Base-by-base conservation (phyloP, 2,113 vertebrate species). In the Spilogale gracilis region DNA sequence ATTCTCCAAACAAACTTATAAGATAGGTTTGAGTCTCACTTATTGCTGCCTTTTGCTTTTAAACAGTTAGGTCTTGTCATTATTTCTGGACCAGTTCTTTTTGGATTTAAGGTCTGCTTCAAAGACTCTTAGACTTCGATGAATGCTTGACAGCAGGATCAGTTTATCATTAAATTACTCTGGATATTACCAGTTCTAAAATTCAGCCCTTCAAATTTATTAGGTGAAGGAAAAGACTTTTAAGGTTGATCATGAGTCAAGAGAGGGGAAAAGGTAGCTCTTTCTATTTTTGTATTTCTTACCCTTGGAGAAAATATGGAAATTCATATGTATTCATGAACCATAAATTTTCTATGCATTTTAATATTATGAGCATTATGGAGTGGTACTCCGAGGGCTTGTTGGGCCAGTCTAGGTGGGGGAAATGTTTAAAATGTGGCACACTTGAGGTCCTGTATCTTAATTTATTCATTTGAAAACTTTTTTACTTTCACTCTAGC, bases 231-330 rank as follows among this genome's bases (percentile, higher is more conserved):
- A 82, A 89, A 73, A 76, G 27, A 89, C 14, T 89, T 95, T 54
- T 90, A 60, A 74, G 71, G 6, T 89, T 92, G 18, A 76, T 91
- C 50, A 30, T 71, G 43, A 81, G 38, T 74, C 52, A 69, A 14
- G n/a, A 76, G 63, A 85, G n/a, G n/a, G 74, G 17, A 73, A 89
- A 63, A 63, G n/a, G 56, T 45, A 85, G 48, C 17, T n/a, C 16
- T 95, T 84, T 81, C 92, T 14, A 17, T 84, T 85, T 94, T 89
- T 90, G 1, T 94, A 43, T 94, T 78, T 97, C 73, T 83, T 69
- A 74, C 14, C 12, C 56, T 89, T 67, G 85, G 80, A 83, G 67
- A 58, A 96, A 89, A 69, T 32, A 67, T 32, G 45, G 38, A 25
- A 69, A 82, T 81, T 86, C 21, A 4, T 85, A 52, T 43, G 3